Evolutionary conservation across 2,113 vertebrate genomes (phyloP).

Genomic region (Siniperca chuatsi): DNA sequence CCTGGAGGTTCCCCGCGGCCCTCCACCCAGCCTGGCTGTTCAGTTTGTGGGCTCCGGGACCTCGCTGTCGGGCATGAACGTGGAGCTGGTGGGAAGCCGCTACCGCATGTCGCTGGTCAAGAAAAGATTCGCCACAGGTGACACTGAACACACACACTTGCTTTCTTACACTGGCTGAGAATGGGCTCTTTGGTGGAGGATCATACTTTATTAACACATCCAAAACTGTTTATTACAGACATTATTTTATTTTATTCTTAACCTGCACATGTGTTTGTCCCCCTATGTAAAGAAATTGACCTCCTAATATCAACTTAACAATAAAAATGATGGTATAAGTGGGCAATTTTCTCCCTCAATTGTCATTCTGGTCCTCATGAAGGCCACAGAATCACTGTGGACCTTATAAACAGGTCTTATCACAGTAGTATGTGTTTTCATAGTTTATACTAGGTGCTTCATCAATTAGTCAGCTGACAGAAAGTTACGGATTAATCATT

Average conservation of each 20-base stretch:
- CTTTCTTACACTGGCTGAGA: neutral
- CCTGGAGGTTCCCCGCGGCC: conserved; percentile 86
- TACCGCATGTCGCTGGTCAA: conserved; percentile 97
- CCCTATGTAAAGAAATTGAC: neutral
- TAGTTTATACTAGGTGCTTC: neutral
- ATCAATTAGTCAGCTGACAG: neutral
- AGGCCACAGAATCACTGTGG: too few species aligned
- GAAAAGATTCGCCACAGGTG: conserved; percentile 96
- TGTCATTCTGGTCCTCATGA: too few species aligned
- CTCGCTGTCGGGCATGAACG: conserved; percentile 89
- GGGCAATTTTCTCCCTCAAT: too few species aligned
- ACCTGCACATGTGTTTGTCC: neutral
- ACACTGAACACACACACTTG: neutral
- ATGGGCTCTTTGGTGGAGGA: neutral
- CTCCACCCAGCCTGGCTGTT: conserved; percentile 90
- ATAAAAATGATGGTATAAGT: neutral
- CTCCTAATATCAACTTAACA: neutral
- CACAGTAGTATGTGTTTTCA: neutral
- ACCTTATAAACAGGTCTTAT: too few species aligned
- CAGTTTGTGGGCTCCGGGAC: conserved; percentile 95
- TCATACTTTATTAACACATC: neutral
- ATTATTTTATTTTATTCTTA: neutral
- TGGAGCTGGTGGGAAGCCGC: conserved; percentile 91
- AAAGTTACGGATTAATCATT: neutral
- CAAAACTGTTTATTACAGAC: neutral